phyloP scores from a whole-genome alignment of 2,797 vertebrate species.

The Cossypha caffra region DNA sequence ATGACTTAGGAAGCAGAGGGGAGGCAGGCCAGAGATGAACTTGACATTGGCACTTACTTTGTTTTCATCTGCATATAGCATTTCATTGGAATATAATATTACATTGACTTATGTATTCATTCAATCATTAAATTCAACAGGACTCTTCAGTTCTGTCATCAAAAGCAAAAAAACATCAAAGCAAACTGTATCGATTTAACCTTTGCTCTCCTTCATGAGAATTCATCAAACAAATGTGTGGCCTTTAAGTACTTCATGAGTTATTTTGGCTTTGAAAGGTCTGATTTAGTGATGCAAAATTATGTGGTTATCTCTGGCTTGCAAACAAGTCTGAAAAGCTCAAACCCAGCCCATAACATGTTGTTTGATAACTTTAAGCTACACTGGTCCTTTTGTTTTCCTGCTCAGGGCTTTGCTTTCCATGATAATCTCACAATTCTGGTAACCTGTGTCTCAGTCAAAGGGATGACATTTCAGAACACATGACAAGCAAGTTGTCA shows the following conservation, averaged over 20 bases:
- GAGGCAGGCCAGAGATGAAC: conserved; percentile 31
- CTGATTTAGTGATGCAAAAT: conserved; percentile 21
- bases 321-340: not conserved
- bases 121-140: conserved; percentile 35
- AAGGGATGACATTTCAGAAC: not conserved
- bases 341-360: not conserved
- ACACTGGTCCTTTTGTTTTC: not conserved
- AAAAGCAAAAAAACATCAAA: not conserved
- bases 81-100: conserved; percentile 32
- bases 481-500: not conserved
- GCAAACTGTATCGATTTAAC: not conserved
- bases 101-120: conserved; percentile 37
- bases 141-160: conserved; percentile 25
- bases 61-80: conserved; percentile 15
- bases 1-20: conserved; percentile 22
- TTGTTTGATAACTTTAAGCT: not conserved
- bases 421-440: not conserved
- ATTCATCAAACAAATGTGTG: not conserved
- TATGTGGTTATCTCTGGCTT: not conserved
- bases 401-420: not conserved
- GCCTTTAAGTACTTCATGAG: not conserved
- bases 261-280: conserved; percentile 22
- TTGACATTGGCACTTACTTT: conserved; percentile 51
- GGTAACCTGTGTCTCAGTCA: not conserved
- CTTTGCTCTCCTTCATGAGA: conserved; percentile 2